Conservation (phyloP, 2,797 vertebrate genomes). For the Tragopan temminckii region DNA sequence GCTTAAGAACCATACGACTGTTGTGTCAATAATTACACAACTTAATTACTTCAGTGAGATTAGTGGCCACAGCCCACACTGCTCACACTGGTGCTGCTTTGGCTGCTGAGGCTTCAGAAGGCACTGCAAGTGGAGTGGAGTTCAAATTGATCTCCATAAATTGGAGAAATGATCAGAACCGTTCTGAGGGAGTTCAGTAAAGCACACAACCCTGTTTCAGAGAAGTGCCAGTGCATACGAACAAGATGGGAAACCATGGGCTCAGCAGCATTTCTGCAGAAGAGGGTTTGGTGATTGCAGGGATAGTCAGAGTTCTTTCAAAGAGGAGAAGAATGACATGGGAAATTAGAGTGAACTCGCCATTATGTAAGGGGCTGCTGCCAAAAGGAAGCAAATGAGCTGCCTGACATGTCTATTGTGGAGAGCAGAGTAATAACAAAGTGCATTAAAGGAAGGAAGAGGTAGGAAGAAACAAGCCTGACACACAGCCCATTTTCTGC, state of each 20-base stretch:
- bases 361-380: not conserved
- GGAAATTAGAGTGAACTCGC: not conserved
- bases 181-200: not conserved
- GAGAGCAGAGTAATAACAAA: not conserved
- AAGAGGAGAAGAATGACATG: not conserved
- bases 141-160: not conserved
- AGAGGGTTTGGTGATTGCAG: not conserved
- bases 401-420: not conserved
- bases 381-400: not conserved
- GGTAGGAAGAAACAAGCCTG: not conserved
- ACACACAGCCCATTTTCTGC: not conserved
- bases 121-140: not conserved
- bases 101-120: not conserved
- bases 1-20: not conserved
- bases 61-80: too few relatives aligned
- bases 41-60: not conserved
- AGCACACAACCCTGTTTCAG: fast-evolving
- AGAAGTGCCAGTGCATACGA: not conserved
- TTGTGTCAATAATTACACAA: not conserved
- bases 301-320: not conserved
- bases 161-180: not conserved
- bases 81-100: too few relatives aligned
- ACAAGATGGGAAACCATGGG: not conserved
- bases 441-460: not conserved
- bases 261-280: not conserved